These are phyloP conservation scores for Macrotus californicus DNA, from an alignment of 2,113 vertebrate genomes.

Conservation along the genomic window DNA sequence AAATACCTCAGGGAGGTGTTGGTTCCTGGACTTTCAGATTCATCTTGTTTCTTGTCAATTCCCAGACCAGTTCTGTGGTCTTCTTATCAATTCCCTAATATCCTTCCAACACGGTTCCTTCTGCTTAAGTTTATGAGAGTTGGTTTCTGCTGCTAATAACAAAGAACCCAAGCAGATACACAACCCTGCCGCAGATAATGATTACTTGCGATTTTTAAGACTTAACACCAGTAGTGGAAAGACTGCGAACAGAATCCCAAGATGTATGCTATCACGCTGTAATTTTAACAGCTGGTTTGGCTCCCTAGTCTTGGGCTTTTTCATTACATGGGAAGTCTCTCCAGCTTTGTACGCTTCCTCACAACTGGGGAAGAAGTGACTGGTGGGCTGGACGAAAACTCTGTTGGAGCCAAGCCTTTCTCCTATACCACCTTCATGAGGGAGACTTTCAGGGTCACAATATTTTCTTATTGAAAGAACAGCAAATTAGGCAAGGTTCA, in stretches of 20 bases:
- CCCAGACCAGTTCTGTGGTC: not conserved
- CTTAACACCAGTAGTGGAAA: not conserved
- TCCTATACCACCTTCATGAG: not conserved
- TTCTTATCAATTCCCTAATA: not conserved
- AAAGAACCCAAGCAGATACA: not conserved
- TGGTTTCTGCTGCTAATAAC: not conserved
- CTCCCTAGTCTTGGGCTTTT: not conserved
- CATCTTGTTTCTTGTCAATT: not conserved
- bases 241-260: not conserved
- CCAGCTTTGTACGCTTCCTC: not conserved
- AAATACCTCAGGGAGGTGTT: not conserved
- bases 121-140: not conserved
- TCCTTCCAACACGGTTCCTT: not conserved
- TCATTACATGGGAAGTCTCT: not conserved
- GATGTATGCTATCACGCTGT: not conserved
- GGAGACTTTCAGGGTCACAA: not conserved
- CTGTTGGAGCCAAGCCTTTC: not conserved
- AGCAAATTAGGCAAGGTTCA: not conserved
- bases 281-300: not conserved
- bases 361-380: not conserved
- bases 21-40: not conserved
- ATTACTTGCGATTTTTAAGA: not conserved
- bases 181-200: accelerated
- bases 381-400: not conserved
- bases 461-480: not conserved